Evolutionary conservation across 2,888 invertebrate species (phyloP).

Genomic region (Danaus chrysippus): DNA sequence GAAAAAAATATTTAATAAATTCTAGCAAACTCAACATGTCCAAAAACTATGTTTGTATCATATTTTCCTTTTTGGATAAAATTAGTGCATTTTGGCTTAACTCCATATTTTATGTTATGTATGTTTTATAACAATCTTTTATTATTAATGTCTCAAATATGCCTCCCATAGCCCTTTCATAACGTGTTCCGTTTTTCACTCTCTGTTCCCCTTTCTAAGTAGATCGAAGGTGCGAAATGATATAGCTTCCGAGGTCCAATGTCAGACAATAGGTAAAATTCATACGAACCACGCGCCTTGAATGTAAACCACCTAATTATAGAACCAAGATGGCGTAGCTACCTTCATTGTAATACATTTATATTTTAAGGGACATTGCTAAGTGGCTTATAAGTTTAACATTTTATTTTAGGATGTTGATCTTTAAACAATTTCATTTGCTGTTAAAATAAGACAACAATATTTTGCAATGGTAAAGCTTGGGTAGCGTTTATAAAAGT

Average conservation of each 20-base stretch:
- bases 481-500: too few relatives aligned
- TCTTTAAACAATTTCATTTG: too few relatives aligned
- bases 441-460: too few relatives aligned
- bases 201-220: slow-evolving; percentile 35
- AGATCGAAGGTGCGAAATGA: slow-evolving; percentile 64
- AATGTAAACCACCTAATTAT: slow-evolving; percentile 77
- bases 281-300: slow-evolving; percentile 65
- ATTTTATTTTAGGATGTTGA: not conserved
- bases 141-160: slow-evolving; percentile 12
- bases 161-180: slow-evolving; percentile 20
- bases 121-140: not conserved
- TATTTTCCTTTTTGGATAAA: too few relatives aligned
- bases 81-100: not conserved
- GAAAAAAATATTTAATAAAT: too few relatives aligned
- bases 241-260: slow-evolving; percentile 76
- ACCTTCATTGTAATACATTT: slow-evolving; percentile 32
- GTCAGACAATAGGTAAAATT: slow-evolving; percentile 79
- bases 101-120: not conserved
- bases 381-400: not conserved
- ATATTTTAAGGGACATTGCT: slow-evolving; percentile 23
- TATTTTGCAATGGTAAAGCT: too few relatives aligned
- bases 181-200: slow-evolving; percentile 32
- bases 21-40: too few relatives aligned
- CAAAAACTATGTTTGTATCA: too few relatives aligned
- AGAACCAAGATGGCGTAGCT: slow-evolving; percentile 64